These are phyloP conservation scores for Heteractis magnifica DNA, from an alignment of 92 coral and sea anemone genomes.

Conservation along the genomic window DNA sequence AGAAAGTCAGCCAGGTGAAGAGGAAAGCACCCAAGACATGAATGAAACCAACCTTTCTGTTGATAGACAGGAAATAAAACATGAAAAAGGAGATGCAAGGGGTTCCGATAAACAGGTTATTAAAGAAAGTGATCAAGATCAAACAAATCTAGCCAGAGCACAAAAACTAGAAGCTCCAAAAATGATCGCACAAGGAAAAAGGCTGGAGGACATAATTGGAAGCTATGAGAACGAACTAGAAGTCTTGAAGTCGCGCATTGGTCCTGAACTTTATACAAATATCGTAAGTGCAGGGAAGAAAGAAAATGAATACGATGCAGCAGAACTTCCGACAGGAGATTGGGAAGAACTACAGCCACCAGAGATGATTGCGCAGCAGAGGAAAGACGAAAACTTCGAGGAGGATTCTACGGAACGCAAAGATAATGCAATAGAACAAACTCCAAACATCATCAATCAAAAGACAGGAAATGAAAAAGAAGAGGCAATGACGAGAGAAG, in stretches of 20 bases:
- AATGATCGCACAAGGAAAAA: constrained; percentile 28
- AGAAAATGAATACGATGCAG: background rate
- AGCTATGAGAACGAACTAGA: constrained; percentile 31
- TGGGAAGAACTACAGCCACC: background rate
- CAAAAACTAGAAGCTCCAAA: constrained; percentile 26
- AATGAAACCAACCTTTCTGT: background rate
- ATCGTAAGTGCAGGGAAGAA: background rate
- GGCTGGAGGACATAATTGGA: constrained; percentile 26
- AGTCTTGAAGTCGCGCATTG: background rate
- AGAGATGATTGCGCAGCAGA: background rate
- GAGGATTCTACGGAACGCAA: background rate
- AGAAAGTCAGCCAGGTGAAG: background rate
- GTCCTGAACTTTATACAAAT: constrained; percentile 8
- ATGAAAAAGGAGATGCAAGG: background rate
- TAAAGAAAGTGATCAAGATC: background rate
- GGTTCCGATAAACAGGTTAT: background rate
- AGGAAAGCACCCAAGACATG: background rate
- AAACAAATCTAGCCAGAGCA: constrained; percentile 10
- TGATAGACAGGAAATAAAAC: background rate
- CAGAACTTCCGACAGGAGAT: background rate
- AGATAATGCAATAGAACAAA: background rate
- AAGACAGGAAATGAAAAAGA: background rate
- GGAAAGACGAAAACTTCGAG: background rate
- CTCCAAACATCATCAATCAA: background rate
- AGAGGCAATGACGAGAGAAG: background rate